phyloP scores from a whole-genome alignment of 2,888 invertebrate species.

The Tortricodes alternella region DNA sequence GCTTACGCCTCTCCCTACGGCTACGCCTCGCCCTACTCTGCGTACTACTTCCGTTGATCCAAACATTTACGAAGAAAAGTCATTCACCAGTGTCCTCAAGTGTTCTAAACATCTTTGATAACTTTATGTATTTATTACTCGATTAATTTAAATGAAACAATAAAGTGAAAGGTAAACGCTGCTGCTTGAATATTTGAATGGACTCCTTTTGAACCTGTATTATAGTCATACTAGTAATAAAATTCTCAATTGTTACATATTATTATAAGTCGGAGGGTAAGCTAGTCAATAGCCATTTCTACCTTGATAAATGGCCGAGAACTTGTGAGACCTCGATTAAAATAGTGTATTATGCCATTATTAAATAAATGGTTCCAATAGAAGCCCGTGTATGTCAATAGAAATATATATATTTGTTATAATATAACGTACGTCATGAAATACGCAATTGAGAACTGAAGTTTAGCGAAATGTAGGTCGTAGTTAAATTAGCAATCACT shows the following conservation, averaged over 20 bases:
- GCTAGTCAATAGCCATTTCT: slow-evolving; percentile 37
- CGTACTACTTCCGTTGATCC: slow-evolving; percentile 58
- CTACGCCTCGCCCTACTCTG: slow-evolving; percentile 45
- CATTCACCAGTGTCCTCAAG: not conserved
- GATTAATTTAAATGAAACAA: slow-evolving; percentile 20
- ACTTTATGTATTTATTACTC: slow-evolving; percentile 23
- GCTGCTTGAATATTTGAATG: slow-evolving; percentile 6
- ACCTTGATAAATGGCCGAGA: slow-evolving; percentile 34
- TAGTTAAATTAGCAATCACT: not conserved
- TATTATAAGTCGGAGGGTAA: slow-evolving; percentile 11
- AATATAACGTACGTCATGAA: slow-evolving; percentile 36
- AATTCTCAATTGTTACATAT: slow-evolving; percentile 26
- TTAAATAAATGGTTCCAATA: slow-evolving; percentile 45
- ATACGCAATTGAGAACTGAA: not conserved
- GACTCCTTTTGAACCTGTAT: slow-evolving; percentile 14
- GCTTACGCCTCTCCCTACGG: slow-evolving; percentile 53
- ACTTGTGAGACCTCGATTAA: slow-evolving; percentile 44
- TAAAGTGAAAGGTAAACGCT: slow-evolving; percentile 24
- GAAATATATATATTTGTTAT: slow-evolving; percentile 37
- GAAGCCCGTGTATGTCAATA: slow-evolving; percentile 37
- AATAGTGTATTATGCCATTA: slow-evolving; percentile 51
- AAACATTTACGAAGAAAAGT: slow-evolving; percentile 16
- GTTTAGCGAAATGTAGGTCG: slow-evolving; percentile 7
- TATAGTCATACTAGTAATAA: not conserved
- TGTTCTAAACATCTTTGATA: not conserved